Conservation (phyloP, 2,113 vertebrate species). For the Dunckerocampus dactyliophorus region DNA sequence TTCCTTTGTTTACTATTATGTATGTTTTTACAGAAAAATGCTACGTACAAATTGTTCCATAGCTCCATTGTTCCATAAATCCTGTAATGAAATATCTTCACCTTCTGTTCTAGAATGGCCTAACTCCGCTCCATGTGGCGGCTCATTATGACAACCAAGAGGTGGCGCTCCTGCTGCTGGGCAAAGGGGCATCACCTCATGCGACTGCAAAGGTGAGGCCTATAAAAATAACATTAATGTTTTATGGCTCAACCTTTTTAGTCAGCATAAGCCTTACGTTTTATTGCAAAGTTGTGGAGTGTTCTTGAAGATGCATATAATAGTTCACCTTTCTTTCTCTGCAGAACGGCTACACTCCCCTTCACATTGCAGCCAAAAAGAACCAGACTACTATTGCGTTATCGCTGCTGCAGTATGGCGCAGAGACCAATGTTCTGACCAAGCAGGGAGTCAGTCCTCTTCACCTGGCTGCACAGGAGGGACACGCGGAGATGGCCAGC, state of each 20-base stretch:
- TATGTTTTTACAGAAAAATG: neutral
- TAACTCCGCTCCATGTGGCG: constrained; percentile 97
- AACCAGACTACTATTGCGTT: constrained; percentile 89
- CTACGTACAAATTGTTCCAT: neutral
- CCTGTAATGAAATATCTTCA: constrained; percentile 11
- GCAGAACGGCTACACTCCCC: constrained; percentile 94
- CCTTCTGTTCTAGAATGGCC: constrained; percentile 83
- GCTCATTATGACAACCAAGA: constrained; percentile 98
- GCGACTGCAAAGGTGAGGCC: constrained; percentile 86
- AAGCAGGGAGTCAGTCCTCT: constrained; percentile 92
- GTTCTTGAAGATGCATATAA: neutral
- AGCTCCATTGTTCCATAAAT: neutral
- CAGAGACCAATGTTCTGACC: constrained; percentile 86
- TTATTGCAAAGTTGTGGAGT: neutral
- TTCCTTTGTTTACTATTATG: neutral
- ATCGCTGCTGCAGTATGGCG: constrained; percentile 83
- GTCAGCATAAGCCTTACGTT: neutral
- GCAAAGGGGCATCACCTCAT: constrained; percentile 93
- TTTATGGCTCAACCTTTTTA: neutral
- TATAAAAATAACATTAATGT: neutral
- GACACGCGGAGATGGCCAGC: constrained; percentile 85
- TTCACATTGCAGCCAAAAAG: constrained; percentile 96
- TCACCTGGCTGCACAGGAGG: constrained; percentile 92
- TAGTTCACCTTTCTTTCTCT: neutral
- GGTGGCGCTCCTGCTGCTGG: constrained; percentile 91